Percentiles rank a stretch among this genome's conserved stretches.
Conservation (phyloP, 92 coral and sea anemone species). For the Zoanthus gigantus region DNA sequence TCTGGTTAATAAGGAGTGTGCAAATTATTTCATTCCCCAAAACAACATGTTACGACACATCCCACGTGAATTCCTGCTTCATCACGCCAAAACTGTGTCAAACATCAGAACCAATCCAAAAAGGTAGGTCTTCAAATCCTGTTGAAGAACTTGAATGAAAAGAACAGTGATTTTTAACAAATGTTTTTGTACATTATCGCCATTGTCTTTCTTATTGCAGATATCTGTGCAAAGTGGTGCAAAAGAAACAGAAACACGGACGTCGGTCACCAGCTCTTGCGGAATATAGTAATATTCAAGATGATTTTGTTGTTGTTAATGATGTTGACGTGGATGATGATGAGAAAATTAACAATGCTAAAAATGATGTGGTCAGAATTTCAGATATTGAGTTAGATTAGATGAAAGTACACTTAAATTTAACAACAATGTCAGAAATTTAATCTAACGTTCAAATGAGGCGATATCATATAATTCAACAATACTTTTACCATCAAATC, state of each 20-base stretch:
- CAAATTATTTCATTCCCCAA: slow-evolving; percentile 60
- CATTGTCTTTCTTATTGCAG: neutral
- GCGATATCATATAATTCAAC: too few species aligned
- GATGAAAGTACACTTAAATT: neutral
- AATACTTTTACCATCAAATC: too few species aligned
- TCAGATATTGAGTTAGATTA: neutral
- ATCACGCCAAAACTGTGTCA: slow-evolving; percentile 49
- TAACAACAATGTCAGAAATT: too few species aligned
- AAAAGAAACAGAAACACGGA: neutral
- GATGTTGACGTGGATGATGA: neutral
- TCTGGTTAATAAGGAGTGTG: slow-evolving; percentile 60
- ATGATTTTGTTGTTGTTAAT: neutral
- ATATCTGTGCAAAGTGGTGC: slow-evolving; percentile 1
- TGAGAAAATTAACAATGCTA: neutral
- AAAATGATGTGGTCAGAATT: neutral
- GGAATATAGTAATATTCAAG: too few species aligned
- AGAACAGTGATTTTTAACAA: neutral
- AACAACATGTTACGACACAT: slow-evolving; percentile 61
- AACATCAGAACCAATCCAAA: slow-evolving; percentile 49
- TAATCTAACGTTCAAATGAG: too few species aligned
- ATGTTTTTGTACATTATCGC: neutral
- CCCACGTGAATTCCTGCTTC: slow-evolving; percentile 60
- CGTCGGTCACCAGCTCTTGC: neutral
- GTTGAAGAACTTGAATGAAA: neutral
- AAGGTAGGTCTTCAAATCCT: slow-evolving; percentile 6